Base-by-base conservation (phyloP, 2,797 vertebrate species). In the Margarornis squamiger region DNA sequence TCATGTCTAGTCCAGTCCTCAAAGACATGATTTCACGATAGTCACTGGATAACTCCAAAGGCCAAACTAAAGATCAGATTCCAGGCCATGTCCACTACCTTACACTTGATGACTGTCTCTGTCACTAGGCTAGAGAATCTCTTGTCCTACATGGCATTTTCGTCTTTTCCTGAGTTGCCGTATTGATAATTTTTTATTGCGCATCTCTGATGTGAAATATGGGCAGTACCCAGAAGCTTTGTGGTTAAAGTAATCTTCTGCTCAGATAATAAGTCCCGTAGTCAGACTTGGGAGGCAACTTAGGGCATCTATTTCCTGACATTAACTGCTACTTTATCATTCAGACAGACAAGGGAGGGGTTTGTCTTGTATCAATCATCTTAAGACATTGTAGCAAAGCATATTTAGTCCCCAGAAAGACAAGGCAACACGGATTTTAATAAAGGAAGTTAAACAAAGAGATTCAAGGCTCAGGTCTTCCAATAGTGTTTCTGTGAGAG, bases 221-320 rank as follows among this genome's bases (percentile, higher is more conserved):
- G 21, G 17, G 32, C 15, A 52, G 34, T 70, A 70, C 41, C 6
- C 38, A 94, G 43, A 58, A 90, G 32, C 8, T 84, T 32, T 62
- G 70, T 81, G 43, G 77, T 66, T 70, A 59, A 90, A 93, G 21
- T 39, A 70, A 36, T 70, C 80, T 84, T 27, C 59, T 62, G 22
- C 12, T 72, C 27, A 73, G 46, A 79, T 66, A 86, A 6, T 32
- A 61, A 68, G 39, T 65, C 14, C 29, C 27, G 54, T 32, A 8
- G 54, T 88, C 73, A 84, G 73, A 54, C 41, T 26, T 75, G 7
- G 36, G n/a, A 65, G 52, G 38, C 34, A 94, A 19, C 36, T 23
- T 65, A 58, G 71, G 57, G 45, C n/a, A 57, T 62, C 46, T 78
- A 46, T 89, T 92, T 94, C 63, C 83, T 96, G 59, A 89, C 59